phyloP scores from a whole-genome alignment of 2,113 vertebrate species.

The Triplophysa siluroides region DNA sequence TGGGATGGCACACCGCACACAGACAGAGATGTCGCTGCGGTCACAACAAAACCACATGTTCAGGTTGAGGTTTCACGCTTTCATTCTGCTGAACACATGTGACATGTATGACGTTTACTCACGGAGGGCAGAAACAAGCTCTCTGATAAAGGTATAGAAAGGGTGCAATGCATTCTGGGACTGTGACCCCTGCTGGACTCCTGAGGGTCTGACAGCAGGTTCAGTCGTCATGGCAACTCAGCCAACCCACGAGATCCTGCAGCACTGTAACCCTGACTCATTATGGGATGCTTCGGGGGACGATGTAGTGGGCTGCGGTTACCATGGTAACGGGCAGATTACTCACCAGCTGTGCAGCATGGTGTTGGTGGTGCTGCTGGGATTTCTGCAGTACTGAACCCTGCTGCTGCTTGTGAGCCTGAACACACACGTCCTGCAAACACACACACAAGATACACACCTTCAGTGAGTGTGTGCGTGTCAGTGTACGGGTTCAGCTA shows the following conservation, averaged over 20 bases:
- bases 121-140: no score
- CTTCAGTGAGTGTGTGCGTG: background rate
- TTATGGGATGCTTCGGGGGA: conserved; percentile 26
- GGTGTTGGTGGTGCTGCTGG: conserved; percentile 79
- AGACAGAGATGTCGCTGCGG: no score
- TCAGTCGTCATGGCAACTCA: background rate
- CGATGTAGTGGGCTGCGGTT: conserved; percentile 33
- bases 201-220: background rate
- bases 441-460: conserved; percentile 31
- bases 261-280: background rate
- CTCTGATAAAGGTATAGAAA: no score
- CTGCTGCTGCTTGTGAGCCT: conserved; percentile 77
- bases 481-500: no score
- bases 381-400: conserved; percentile 71
- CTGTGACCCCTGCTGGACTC: background rate
- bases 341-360: conserved; percentile 87
- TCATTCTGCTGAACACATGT: no score
- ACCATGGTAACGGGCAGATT: conserved; percentile 39
- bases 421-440: conserved; percentile 85
- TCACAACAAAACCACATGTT: no score
- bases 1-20: no score
- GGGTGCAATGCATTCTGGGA: background rate
- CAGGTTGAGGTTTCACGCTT: no score
- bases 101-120: no score
- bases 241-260: background rate